A percentile compares a stretch with the other conserved stretches of the same genome.
Conservation (phyloP, 2,888 invertebrate genomes). For the Callimorpha dominula region DNA sequence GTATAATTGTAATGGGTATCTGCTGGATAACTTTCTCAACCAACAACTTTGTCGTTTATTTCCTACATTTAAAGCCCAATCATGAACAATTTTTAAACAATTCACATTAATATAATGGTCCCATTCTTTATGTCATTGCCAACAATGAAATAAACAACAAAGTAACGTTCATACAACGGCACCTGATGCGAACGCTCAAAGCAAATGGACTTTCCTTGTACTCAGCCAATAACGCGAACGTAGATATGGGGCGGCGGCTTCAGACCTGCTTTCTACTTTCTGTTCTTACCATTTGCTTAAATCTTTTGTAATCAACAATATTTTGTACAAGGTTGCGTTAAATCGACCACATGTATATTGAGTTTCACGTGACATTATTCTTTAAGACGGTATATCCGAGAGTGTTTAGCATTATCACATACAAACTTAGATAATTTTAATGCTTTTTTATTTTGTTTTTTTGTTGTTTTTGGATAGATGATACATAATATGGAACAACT, state of each 20-base stretch:
- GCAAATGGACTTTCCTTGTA: slow-evolving; percentile 60
- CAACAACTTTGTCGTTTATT: background rate
- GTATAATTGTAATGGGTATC: background rate
- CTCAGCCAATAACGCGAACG: slow-evolving; percentile 47
- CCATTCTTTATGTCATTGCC: background rate
- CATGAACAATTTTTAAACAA: background rate
- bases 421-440: background rate
- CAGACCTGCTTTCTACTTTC: slow-evolving; percentile 1
- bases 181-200: slow-evolving; percentile 34
- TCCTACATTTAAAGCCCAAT: background rate
- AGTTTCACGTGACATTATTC: background rate
- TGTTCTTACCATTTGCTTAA: slow-evolving; percentile 20
- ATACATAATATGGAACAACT: background rate
- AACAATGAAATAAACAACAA: slow-evolving; percentile 23
- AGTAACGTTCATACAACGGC: slow-evolving; percentile 25
- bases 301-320: slow-evolving; percentile 12
- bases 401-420: background rate
- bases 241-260: slow-evolving; percentile 19
- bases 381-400: background rate
- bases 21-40: background rate
- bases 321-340: slow-evolving; percentile 4
- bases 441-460: no score
- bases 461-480: background rate
- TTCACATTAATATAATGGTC: background rate
- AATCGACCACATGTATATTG: background rate